Evolutionary conservation across 2,888 invertebrate species (phyloP), one percentile per base, ranked within the genome.

Genomic region (Tanytarsus gracilentus): DNA sequence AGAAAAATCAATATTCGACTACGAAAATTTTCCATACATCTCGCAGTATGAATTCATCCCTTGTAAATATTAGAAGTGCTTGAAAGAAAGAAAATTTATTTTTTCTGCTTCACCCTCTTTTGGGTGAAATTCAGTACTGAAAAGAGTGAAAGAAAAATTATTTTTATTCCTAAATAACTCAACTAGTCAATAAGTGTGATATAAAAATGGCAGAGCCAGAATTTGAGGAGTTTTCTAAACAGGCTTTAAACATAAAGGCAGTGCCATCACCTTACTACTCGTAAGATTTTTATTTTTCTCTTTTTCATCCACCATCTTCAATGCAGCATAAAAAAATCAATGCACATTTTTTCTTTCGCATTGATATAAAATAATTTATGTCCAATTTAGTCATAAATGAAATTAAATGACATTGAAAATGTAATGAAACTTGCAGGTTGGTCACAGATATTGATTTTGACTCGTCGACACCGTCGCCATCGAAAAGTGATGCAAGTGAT

Each of bases 201-300:
- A 33, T 33, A 40, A 25, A 61, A 65, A 93, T 93, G 92, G 92
- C 91, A 69, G 93, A 93, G 79, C 86, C 85, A 74, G 92, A 93
- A 77, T 93, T 89, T 77, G 92, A 93, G 76, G 89, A 93, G 80
- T 91, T 93, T 78, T 82, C 84, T 65, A 86, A 84, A 25, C 58
- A 58, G 30, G 26, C 39, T 29, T 44, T 58, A 30, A 58, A 48
- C 39, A 58, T 58, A 27, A 58, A 58, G 14, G 40, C 58, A 72
- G 84, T 85, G 55, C 83, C 90, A 60, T 81, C 87, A 66, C 86
- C 88, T 62, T 89, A 87, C 76, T 93, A 92, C 75, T 90, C 89
- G 92, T 92, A 81, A 91, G 91, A 26, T 9, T 21, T 11, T 4
- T 33, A 33, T 33, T 33, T 11, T 33, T 33, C 11, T 2, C 9